Base-by-base conservation (phyloP, 2,113 vertebrate species). In the Turdus rufiventris region DNA sequence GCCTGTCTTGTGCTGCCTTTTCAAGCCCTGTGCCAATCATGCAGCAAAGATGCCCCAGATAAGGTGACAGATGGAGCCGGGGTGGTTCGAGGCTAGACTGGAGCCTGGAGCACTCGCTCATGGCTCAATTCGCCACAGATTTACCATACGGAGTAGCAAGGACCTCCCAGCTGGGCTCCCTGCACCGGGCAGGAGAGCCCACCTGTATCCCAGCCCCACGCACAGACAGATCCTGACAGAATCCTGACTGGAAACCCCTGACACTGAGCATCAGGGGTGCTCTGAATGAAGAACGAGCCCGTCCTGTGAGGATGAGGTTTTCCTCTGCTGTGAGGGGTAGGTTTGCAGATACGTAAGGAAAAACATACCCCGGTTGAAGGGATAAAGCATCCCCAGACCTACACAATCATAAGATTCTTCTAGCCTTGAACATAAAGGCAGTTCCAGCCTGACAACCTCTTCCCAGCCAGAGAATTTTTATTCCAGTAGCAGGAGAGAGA, bases 61-160 rank as follows among this genome's bases (percentile, higher is more conserved):
- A 94, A 77, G 70, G 92, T 85, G 97, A 98, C 98, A 98, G 98
- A 98, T 98, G 98, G 98, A 87, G 50, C 88, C 57, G 40, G 94
- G 91, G 94, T 97, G 93, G 89, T 88, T 42, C 60, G 84, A 95
- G 95, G 91, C 80, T 94, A 95, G 91, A 28, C 95, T 54, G 88
- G 23, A 82, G 92, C 96, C 91, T 56, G 47, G 21, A 83, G 94
- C 85, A 54, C 68, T 77, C n/a, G 29, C 43, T 70, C 91, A 50
- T 18, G 56, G 85, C 88, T 94, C 92, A 66, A 7, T 93, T 95
- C 66, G 7, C 58, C 42, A 17, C 53, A 45, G 68, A 78, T 72
- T 68, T 29, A 63, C 62, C 68, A 68, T 34, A 43, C 13, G 13
- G 84, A 86, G 74, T 45, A 60, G 68, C 28, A 29, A 68, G 51